Conservation (phyloP, 1,140 invertebrate genomes). For the Anastrepha obliqua region DNA sequence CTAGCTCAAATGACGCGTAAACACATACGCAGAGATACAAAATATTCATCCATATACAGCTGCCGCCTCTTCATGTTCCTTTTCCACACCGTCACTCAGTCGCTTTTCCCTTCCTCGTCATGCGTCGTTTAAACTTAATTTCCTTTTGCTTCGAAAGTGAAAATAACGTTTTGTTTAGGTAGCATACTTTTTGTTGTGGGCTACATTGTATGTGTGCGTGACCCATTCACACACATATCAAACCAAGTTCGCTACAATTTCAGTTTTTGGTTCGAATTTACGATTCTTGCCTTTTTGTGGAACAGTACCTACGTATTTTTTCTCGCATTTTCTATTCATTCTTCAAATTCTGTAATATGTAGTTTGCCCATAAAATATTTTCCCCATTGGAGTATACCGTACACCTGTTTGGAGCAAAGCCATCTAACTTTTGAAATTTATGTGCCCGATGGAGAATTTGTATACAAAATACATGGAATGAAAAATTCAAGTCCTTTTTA, state of each 20-base stretch:
- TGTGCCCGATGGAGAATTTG: too few relatives aligned
- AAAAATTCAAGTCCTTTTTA: too few relatives aligned
- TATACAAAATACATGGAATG: too few relatives aligned
- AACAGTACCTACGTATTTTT: too few relatives aligned
- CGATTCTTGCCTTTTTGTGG: background rate
- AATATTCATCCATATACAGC: too few relatives aligned
- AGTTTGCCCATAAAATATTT: too few relatives aligned
- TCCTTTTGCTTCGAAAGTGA: constrained; percentile 22
- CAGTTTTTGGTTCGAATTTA: background rate
- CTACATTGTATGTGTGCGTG: background rate
- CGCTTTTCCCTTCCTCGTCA: too few relatives aligned
- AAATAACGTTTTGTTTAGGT: background rate
- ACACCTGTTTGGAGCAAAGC: too few relatives aligned
- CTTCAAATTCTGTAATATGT: background rate
- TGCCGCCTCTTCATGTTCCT: background rate
- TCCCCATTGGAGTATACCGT: too few relatives aligned
- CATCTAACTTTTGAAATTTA: too few relatives aligned
- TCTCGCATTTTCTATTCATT: background rate
- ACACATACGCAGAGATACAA: background rate
- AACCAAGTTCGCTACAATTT: background rate
- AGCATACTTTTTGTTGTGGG: background rate
- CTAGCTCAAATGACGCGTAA: background rate
- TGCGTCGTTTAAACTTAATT: constrained; percentile 1
- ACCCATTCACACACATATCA: background rate
- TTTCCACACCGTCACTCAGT: background rate